Conservation (phyloP, 2,888 invertebrate species). For the Bhutanitis thaidina region DNA sequence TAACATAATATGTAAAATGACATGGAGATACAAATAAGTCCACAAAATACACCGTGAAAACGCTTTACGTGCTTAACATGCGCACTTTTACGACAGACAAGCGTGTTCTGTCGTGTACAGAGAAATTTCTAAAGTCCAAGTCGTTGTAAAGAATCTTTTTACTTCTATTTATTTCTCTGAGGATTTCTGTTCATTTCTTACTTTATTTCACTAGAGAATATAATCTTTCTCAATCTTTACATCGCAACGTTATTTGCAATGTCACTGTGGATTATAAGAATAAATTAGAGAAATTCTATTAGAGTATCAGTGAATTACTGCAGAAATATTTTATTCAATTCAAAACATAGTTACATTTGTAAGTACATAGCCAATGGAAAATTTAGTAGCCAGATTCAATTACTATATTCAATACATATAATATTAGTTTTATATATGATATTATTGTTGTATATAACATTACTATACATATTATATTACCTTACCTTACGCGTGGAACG, state of each 20-base stretch:
- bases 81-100: conserved; percentile 11
- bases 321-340: too few species aligned
- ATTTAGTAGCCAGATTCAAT: too few species aligned
- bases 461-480: too few species aligned
- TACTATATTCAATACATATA: too few species aligned
- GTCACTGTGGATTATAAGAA: background rate
- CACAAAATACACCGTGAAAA: conserved; percentile 9
- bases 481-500: too few species aligned
- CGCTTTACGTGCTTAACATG: conserved; percentile 9
- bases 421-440: too few species aligned
- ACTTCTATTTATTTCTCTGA: conserved; percentile 9
- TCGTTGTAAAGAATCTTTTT: conserved; percentile 11
- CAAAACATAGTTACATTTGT: too few species aligned
- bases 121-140: conserved; percentile 5
- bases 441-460: too few species aligned
- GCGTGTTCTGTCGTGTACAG: conserved; percentile 5
- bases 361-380: too few species aligned
- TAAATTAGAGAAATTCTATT: too few species aligned
- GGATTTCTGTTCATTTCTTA: conserved; percentile 5
- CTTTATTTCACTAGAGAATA: conserved; percentile 17
- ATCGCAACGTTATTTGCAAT: conserved; percentile 23
- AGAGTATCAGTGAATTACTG: too few species aligned
- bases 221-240: conserved; percentile 31
- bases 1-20: background rate
- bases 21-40: conserved; percentile 9